Conservation (phyloP, 2,888 invertebrate species). For the Chrysolina oricalcia region DNA sequence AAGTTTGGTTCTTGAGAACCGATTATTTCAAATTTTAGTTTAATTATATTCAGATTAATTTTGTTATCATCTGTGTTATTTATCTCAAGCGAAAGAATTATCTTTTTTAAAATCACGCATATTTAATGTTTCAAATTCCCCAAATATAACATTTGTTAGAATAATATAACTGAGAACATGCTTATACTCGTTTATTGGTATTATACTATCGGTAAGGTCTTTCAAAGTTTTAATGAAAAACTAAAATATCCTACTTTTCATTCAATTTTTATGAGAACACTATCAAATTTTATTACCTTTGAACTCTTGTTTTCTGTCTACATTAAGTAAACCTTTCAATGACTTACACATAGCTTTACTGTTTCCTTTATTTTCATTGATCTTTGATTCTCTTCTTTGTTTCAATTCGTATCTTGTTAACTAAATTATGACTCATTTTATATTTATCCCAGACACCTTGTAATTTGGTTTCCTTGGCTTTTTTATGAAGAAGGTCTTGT, state of each 20-base stretch:
- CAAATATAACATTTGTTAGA: background rate
- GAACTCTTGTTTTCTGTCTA: background rate
- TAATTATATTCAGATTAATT: too few relatives aligned
- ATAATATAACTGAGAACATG: too few relatives aligned
- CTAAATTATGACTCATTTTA: constrained; percentile 1
- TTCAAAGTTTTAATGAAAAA: constrained; percentile 1
- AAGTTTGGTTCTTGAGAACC: too few relatives aligned
- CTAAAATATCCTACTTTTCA: background rate
- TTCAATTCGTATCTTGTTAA: background rate
- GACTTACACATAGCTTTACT: constrained; percentile 7
- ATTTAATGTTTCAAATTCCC: background rate
- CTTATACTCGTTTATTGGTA: too few relatives aligned
- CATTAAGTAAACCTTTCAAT: background rate
- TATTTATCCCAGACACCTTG: constrained; percentile 2
- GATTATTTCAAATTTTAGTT: too few relatives aligned
- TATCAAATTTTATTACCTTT: constrained; percentile 8
- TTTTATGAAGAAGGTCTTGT: background rate
- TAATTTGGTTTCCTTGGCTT: constrained; percentile 10
- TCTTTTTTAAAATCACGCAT: background rate
- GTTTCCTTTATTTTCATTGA: constrained; percentile 12
- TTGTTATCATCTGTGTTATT: too few relatives aligned
- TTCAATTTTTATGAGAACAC: too few relatives aligned
- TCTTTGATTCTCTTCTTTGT: constrained; percentile 8
- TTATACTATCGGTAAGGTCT: too few relatives aligned
- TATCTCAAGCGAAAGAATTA: background rate